Evolutionary conservation across 2,888 invertebrate genomes (phyloP), one percentile per base, ranked within the genome.

Genomic region (Physocephala rufipes): DNA sequence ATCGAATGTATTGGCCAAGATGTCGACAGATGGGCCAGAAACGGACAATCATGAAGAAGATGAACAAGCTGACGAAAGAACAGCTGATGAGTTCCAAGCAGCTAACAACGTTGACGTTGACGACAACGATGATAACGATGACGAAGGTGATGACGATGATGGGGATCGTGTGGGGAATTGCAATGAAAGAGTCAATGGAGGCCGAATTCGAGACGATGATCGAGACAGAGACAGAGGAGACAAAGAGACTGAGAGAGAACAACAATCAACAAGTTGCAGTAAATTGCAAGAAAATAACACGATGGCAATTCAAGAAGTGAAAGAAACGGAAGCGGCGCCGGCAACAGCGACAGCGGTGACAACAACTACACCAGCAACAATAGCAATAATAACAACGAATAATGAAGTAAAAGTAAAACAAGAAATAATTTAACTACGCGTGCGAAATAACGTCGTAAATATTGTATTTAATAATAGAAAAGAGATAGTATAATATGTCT

Each of bases 331-430:
- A 51, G 21, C 9, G 55, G 28, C 53, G 55, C 24, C 73, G 26
- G 49, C 67, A 59, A n/a, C 2, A 61, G 61, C 15, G 53, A 21
- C 45, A 59, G 61, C 66, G 62, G 51, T 53, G 21, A 24, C 62
- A 49, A 51, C 53, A 58, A 21, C 71, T 67, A 71, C 55, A 67
- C 64, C 74, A 72, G 49, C 71, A 49, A 72, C 69, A 72, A 64
- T 64, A 30, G 55, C 70, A 72, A 74, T 82, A 68, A 80, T 82
- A 74, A 79, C 82, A 81, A 82, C 82, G 80, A 84, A 84, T 78
- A 79, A 81, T 79, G 83, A 84, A 75, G 75, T 84, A 79, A 78
- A 80, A 80, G 82, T 83, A 78, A 83, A 83, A 78, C 80, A 80
- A 76, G 83, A 83, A 76, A 76, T 82, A 74, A 78, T 76, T 76